Evolutionary conservation across 1,140 invertebrate species (phyloP).

Genomic region (Triops cancriformis): DNA sequence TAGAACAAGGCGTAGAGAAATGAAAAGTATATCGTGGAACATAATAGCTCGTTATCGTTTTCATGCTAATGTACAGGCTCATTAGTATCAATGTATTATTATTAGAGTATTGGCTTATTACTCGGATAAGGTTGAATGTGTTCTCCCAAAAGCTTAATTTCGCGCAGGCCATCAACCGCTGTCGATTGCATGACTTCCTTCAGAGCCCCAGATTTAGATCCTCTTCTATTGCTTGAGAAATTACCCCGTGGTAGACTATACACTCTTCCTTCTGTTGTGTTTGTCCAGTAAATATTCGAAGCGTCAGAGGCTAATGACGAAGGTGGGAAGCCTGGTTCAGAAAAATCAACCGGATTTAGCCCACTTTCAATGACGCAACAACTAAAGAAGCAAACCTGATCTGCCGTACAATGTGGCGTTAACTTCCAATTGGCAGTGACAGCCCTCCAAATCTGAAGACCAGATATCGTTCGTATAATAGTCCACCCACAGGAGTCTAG

Average conservation of each 20-base stretch:
- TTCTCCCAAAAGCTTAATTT: neutral
- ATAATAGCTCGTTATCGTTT: neutral
- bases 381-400: constrained; percentile 26
- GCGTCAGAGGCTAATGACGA: constrained; percentile 40
- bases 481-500: constrained; percentile 57
- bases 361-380: neutral
- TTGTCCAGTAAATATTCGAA: constrained; percentile 41
- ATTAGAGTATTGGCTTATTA: neutral
- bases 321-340: constrained; percentile 37
- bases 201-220: neutral
- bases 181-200: neutral
- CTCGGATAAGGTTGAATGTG: constrained; percentile 17
- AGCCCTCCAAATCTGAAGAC: constrained; percentile 56
- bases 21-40: neutral
- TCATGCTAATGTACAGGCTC: no score
- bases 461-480: constrained; percentile 49
- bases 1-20: neutral
- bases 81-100: neutral
- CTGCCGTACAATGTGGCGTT: constrained; percentile 37
- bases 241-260: constrained; percentile 36
- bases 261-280: constrained; percentile 49
- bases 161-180: neutral
- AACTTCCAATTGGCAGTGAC: constrained; percentile 52
- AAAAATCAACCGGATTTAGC: neutral
- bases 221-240: neutral